A percentile compares a stretch with the other conserved stretches of the same genome.
phyloP scores from a whole-genome alignment of 2,888 invertebrate genomes.

The Mimumesa dahlbomi region DNA sequence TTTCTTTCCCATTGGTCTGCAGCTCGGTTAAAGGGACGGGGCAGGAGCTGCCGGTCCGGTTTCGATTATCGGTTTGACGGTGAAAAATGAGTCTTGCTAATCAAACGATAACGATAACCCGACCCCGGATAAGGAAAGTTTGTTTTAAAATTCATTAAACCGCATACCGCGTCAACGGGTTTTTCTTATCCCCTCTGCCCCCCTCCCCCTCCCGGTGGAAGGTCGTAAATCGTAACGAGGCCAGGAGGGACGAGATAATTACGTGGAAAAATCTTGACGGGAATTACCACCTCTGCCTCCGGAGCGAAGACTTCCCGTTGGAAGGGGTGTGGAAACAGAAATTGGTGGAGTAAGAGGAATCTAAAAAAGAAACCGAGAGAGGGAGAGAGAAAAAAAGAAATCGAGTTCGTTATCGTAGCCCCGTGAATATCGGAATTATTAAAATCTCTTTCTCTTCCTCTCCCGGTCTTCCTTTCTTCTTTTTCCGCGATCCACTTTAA shows the following conservation, averaged over 20 bases:
- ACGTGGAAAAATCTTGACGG: constrained; percentile 38
- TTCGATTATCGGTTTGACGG: constrained; percentile 9
- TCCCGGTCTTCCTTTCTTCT: neutral
- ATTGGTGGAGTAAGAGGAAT: constrained; percentile 30
- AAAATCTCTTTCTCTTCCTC: constrained; percentile 37
- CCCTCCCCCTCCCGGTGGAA: neutral
- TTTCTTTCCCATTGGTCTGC: neutral
- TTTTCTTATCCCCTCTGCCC: too few species aligned
- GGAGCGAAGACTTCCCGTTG: constrained; percentile 2
- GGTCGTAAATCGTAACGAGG: constrained; percentile 38
- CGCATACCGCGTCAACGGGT: neutral
- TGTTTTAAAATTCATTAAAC: constrained; percentile 31
- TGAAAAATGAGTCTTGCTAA: constrained; percentile 21
- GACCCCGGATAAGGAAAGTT: constrained; percentile 5
- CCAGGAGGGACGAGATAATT: constrained; percentile 30
- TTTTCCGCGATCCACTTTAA: constrained; percentile 52
- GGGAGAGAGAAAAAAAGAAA: constrained; percentile 34
- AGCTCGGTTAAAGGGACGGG: neutral
- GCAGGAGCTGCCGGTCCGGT: neutral
- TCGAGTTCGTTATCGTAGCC: constrained; percentile 40
- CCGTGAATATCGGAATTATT: constrained; percentile 60
- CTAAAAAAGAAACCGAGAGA: constrained; percentile 35
- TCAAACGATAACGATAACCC: constrained; percentile 36
- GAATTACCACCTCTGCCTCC: constrained; percentile 29
- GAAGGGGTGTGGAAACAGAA: constrained; percentile 19